Base-by-base conservation (phyloP, 2,888 invertebrate genomes). In the Stenurella melanura region DNA sequence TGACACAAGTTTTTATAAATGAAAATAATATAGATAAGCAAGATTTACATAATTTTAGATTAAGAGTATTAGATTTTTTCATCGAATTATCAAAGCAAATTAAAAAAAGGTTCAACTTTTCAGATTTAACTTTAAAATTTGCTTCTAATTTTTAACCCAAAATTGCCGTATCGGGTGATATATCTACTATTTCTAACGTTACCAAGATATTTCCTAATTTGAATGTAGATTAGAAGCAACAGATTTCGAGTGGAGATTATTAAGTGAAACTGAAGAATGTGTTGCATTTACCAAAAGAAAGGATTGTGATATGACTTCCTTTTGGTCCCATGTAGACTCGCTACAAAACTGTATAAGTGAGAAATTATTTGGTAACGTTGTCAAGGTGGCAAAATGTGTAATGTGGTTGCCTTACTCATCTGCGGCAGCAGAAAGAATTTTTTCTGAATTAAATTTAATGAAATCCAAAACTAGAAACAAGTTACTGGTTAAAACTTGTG, bases 31-130 rank as follows among this genome's bases (percentile, higher is more conserved):
- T 77, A 42, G 26, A 64, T 67, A 64, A 66, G 63, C 19, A 42
- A 57, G 78, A 80, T 30, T 19, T 81, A 9, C 19, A 77, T 21
- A 73, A 75, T 58, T 75, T 81, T 67, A 66, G 61, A 56, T 57
- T 75, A 66, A 60, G 71, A 11, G 19, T 17, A 38, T 73, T 80
- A 54, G 73, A 73, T n/a, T 82, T 79, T 79, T 80, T 79, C 76
- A 69, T 78, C 15, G 78, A 79, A 67, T 57, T 80, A 38, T 67
- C 54, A 18, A 60, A 18, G 17, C 75, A 81, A 64, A 80, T 81
- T 30, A 78, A 74, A 76, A 79, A 77, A 54, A 58, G n/a, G 82
- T 21, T 82, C 78, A 54, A 75, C 34, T 81, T 81, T 76, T 56
- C 60, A 57, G 75, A 78, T 57, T 58, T 68, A 21, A 66, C 77